Conservation (phyloP, 2,888 invertebrate genomes). For the Tetranychus truncatus region DNA sequence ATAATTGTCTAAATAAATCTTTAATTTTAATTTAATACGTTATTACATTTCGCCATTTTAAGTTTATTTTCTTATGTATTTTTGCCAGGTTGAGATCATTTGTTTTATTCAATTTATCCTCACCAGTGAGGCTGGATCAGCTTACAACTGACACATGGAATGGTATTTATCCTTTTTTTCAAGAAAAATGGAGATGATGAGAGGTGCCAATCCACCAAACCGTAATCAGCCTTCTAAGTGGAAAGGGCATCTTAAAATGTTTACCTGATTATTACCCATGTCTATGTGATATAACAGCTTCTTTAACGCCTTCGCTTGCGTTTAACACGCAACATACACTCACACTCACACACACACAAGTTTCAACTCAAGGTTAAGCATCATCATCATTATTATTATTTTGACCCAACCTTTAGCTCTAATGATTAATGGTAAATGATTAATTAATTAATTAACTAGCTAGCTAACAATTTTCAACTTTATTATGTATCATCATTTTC, state of each 20-base stretch:
- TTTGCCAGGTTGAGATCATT: no score
- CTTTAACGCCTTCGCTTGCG: not conserved
- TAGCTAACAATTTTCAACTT: no score
- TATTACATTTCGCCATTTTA: not conserved
- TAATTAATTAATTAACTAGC: not conserved
- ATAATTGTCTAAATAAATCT: not conserved
- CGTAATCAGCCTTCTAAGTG: not conserved
- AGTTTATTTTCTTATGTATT: no score
- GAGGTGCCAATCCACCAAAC: not conserved
- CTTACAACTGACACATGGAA: no score
- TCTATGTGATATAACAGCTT: not conserved
- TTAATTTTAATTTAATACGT: not conserved
- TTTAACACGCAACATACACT: not conserved
- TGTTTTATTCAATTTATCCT: no score
- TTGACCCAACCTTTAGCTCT: not conserved
- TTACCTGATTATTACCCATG: not conserved
- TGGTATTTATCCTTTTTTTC: no score
- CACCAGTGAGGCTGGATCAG: no score
- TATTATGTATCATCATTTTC: not conserved
- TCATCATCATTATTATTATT: not conserved
- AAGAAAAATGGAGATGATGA: no score
- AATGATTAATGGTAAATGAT: not conserved
- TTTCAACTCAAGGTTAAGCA: not conserved
- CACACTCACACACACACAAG: not conserved
- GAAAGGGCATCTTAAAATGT: not conserved